phyloP scores from a whole-genome alignment of 2,888 invertebrate genomes.

The Ophonus ardosiacus region DNA sequence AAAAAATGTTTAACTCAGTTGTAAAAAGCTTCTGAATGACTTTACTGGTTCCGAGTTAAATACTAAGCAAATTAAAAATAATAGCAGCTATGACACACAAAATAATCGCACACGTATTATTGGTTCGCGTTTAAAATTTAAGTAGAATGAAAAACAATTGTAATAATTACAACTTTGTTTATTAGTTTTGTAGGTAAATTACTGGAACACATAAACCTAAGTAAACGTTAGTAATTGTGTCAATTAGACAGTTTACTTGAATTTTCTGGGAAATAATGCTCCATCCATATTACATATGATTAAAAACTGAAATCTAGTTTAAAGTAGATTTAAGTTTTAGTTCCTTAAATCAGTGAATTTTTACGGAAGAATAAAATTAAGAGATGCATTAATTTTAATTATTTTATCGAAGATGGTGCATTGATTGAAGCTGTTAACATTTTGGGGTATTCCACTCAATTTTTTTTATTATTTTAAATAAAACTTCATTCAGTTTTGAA shows the following conservation, averaged over 20 bases:
- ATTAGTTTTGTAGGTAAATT: slow-evolving; percentile 31
- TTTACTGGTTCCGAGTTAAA: background rate
- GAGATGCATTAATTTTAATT: too few species aligned
- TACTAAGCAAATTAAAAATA: slow-evolving; percentile 25
- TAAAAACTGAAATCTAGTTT: too few species aligned
- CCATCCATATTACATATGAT: too few species aligned
- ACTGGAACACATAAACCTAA: slow-evolving; percentile 5
- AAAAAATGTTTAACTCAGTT: background rate
- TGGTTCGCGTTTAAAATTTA: background rate
- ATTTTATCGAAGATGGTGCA: too few species aligned
- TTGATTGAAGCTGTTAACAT: too few species aligned
- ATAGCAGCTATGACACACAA: slow-evolving; percentile 31
- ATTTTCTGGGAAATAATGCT: background rate
- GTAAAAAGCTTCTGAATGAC: background rate
- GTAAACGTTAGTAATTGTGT: background rate
- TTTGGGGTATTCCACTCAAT: too few species aligned
- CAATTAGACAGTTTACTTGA: background rate
- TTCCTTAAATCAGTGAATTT: too few species aligned
- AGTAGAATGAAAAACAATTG: slow-evolving; percentile 12
- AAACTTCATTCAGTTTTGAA: too few species aligned
- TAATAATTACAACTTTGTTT: slow-evolving; percentile 41
- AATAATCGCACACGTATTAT: slow-evolving; percentile 7
- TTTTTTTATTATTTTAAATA: too few species aligned
- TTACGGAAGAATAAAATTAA: too few species aligned
- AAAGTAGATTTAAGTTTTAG: too few species aligned